phyloP scores from a whole-genome alignment of 2,113 vertebrate species.

The Proteles cristata region DNA sequence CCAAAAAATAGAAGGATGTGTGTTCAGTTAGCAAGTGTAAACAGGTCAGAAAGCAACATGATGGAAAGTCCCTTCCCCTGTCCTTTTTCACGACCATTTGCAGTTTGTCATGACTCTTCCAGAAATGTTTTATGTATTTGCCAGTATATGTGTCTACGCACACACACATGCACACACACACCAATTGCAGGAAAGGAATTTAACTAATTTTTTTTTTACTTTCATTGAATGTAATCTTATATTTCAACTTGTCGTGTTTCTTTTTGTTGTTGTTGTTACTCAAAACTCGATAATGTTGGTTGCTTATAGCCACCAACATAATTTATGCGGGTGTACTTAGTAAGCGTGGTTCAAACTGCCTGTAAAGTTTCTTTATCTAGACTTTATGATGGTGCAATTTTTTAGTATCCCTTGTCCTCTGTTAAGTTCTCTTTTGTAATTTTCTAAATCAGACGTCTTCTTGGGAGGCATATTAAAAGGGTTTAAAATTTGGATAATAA shows the following conservation, averaged over 20 bases:
- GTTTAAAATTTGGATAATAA: conserved; percentile 81
- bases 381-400: conserved; percentile 16
- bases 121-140: neutral
- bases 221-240: neutral
- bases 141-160: too few species aligned
- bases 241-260: neutral
- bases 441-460: conserved; percentile 81
- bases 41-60: neutral
- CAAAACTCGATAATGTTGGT: neutral
- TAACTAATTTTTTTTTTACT: neutral
- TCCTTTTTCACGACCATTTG: neutral
- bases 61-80: neutral
- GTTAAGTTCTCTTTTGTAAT: conserved; percentile 64
- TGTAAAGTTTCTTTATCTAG: neutral
- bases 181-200: neutral
- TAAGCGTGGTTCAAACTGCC: neutral
- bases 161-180: rapidly evolving
- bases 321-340: neutral
- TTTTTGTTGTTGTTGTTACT: neutral
- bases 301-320: too few species aligned
- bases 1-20: neutral
- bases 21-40: neutral
- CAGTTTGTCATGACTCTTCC: neutral
- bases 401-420: conserved; percentile 53
- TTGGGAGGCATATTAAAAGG: conserved; percentile 81